Evolutionary conservation across 1,140 invertebrate genomes (phyloP), one percentile per base, ranked within the genome.

Genomic region (Alviniconcha marisindica): DNA sequence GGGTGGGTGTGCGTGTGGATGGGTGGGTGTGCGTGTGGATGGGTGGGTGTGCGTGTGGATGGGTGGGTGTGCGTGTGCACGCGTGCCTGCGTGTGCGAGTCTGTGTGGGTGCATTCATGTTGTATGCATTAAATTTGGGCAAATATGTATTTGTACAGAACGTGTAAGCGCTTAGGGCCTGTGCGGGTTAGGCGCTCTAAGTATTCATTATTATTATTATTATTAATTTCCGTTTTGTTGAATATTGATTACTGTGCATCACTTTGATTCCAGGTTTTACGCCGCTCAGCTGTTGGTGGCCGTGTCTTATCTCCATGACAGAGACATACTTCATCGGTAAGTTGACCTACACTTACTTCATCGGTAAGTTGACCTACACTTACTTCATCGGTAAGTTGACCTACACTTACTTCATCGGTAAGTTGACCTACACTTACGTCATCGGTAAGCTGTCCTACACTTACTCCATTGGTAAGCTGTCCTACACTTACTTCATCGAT

Each of bases 181-280:
- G n/a, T n/a, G n/a, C n/a, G n/a, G n/a, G n/a, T n/a, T n/a, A n/a
- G n/a, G n/a, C n/a, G n/a, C n/a, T n/a, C n/a, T n/a, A n/a, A n/a
- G n/a, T n/a, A n/a, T n/a, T n/a, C n/a, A n/a, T n/a, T 28, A n/a
- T 15, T 12, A 66, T 12, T 28, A n/a, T 66, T 5, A 66, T 74
- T 18, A 74, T 40, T 14, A 40, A 18, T 28, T 74, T 38, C 38
- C 2, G 38, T 74, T 74, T 15, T 74, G 71, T 7, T 7, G 38
- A n/a, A 38, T 14, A 42, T 44, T 76, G 40, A n/a, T 76, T 76
- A n/a, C 44, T 73, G 10, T 76, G 3, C n/a, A n/a, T n/a, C n/a
- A n/a, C n/a, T n/a, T n/a, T n/a, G n/a, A n/a, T 21, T 60, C 7
- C 78, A 80, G 78, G 56, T 80, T 80, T 28, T 80, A 80, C n/a